A percentile compares a stretch with the other conserved stretches of the same genome.
These are phyloP conservation scores for Drosophila sordidapex DNA, from an alignment of 2,888 invertebrate genomes.

Conservation along the genomic window DNA sequence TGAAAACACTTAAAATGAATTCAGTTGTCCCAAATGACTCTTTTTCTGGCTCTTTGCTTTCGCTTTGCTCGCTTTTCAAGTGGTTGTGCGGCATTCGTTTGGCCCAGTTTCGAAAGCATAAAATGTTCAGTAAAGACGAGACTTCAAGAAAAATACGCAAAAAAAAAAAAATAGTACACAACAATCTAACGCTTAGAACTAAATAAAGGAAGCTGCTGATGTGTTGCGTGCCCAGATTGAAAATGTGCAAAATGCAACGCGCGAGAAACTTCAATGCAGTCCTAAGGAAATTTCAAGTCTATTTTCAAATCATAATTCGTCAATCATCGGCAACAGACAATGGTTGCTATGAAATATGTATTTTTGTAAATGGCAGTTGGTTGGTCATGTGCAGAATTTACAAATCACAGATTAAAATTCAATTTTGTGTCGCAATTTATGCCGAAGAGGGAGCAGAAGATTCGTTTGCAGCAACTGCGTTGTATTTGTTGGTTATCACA, in stretches of 20 bases:
- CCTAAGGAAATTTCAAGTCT: background rate
- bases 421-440: constrained; percentile 54
- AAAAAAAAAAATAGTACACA: background rate
- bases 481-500: constrained; percentile 53
- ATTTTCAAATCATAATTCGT: background rate
- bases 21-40: constrained; percentile 42
- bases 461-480: constrained; percentile 36
- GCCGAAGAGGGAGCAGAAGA: constrained; percentile 17
- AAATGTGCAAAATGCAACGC: background rate
- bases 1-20: constrained; percentile 26
- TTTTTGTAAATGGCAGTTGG: background rate
- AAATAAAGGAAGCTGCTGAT: background rate
- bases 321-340: background rate
- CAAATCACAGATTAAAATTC: constrained; percentile 45
- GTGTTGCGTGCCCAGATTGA: background rate
- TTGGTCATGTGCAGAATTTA: background rate
- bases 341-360: background rate
- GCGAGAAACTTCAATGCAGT: background rate
- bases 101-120: constrained; percentile 13
- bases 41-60: constrained; percentile 21
- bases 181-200: background rate
- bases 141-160: constrained; percentile 1
- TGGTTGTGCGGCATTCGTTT: constrained; percentile 13
- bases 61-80: constrained; percentile 5
- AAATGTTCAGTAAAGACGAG: background rate